Evolutionary conservation across 2,113 vertebrate species (phyloP), one percentile per base, ranked within the genome.

Genomic region (Potamarius usumacintae): DNA sequence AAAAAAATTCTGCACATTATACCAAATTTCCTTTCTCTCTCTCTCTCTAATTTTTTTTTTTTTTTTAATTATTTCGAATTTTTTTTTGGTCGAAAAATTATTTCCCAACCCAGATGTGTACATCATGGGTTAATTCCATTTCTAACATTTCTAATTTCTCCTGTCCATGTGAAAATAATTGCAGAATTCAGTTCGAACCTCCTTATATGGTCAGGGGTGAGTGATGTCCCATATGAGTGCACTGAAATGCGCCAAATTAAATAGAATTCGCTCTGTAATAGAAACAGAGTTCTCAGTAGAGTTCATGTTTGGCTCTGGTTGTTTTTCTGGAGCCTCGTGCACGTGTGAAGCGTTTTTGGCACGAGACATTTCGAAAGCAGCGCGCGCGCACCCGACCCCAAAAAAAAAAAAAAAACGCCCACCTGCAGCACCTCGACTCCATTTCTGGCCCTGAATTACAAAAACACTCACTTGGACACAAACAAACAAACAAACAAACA

Each of bases 401-500:
- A 4, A 42, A 42, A 58, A 4, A 30, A 30, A 30, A 30, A 30
- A 30, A 30, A n/a, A n/a, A 17, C 89, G 77, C 89, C 89, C 86
- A 89, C 89, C 77, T 55, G 83, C 86, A 55, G 50, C 83, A 83
- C 50, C 55, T 10, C 50, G 11, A 52, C 48, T 83, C 42, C 82
- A 18, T 52, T 30, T 55, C 50, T 17, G n/a, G n/a, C 67, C 72
- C 62, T 9, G 57, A 80, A 69, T 80, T 72, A 62, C 50, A 50
- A 87, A 80, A 76, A 42, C 86, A 85, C 15, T 85, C 69, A 87
- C 67, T 84, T 81, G 84, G 74, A 81, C 5, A 55, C 42, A 58
- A 58, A 80, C 10, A 34, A 58, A 80, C 4, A 14, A 0, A 27
- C 4, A 55, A 34, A 79, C 17, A 79, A 27, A 79, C 1, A 20